Conservation (phyloP, 2,797 vertebrate genomes). For the Thunnus albacares region DNA sequence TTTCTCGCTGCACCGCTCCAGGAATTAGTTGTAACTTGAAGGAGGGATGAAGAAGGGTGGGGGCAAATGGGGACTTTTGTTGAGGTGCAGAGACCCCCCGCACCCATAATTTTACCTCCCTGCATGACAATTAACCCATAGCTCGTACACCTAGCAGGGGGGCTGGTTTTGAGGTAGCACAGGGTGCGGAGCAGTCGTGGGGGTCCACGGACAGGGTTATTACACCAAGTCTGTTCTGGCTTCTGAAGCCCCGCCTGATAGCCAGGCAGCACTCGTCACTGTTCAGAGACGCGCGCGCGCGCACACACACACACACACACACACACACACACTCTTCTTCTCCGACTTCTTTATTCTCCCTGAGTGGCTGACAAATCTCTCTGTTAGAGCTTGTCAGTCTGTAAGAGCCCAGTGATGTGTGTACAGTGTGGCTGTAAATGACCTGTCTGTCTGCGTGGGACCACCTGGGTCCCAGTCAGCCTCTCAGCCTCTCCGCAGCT, state of each 20-base stretch:
- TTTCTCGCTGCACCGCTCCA: constrained; percentile 79
- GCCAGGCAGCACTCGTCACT: constrained; percentile 59
- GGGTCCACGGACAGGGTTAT: constrained; percentile 77
- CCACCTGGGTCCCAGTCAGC: constrained; percentile 81
- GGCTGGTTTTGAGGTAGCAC: constrained; percentile 65
- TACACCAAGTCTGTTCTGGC: constrained; percentile 73
- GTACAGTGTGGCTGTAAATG: constrained; percentile 77
- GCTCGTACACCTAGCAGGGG: constrained; percentile 76
- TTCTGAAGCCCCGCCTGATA: constrained; percentile 75
- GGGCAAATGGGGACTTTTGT: constrained; percentile 73
- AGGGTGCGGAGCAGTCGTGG: constrained; percentile 71
- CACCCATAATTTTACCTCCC: constrained; percentile 83
- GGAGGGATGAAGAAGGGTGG: constrained; percentile 75
- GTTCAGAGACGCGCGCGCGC: constrained; percentile 31
- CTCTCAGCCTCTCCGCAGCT: constrained; percentile 66
- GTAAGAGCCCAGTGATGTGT: constrained; percentile 74
- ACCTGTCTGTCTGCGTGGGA: constrained; percentile 80
- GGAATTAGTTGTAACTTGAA: constrained; percentile 85
- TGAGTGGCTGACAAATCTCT: constrained; percentile 80
- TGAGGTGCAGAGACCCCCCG: constrained; percentile 84
- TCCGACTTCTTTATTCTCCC: constrained; percentile 78
- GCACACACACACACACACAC: constrained; percentile 30
- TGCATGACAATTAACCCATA: constrained; percentile 86
- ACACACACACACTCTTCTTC: constrained; percentile 47
- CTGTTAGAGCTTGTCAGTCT: constrained; percentile 80